Evolutionary conservation across 2,113 vertebrate genomes (phyloP), one percentile per base, ranked within the genome.

Genomic region (Boleophthalmus pectinirostris): DNA sequence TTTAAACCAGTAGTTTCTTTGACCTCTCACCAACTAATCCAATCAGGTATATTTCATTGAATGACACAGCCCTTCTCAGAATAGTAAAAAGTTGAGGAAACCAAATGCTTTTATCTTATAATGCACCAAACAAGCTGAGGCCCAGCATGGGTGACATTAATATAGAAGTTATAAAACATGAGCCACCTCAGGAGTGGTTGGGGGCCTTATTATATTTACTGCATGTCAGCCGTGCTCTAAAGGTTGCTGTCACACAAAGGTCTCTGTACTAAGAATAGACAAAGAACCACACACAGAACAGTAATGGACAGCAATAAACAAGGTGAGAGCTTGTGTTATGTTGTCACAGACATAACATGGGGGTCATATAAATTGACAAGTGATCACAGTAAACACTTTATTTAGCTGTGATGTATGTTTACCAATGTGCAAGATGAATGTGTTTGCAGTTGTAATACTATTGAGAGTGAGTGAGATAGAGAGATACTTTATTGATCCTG

Each of bases 201-300:
- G 65, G 12, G 65, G 6, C 66, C 51, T 71, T 53, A 51, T 25
- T 74, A 20, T 51, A 65, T 72, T 72, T 72, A 70, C 69, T 74
- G 43, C 54, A 54, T 78, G 77, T 68, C 65, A 78, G 16, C 78
- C 25, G 51, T 64, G 46, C 67, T 74, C 18, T 73, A 47, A 82
- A 83, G 64, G 77, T 78, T 83, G 77, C 71, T 75, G 68, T 63
- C 69, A 82, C 66, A 71, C 43, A 69, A 80, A 85, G 35, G 76
- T 84, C 33, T 74, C 70, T 77, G 47, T 29, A 43, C 70, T 79
- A 67, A 78, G 56, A 78, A 79, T 67, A 79, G 58, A 60, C 12
- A 68, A 66, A 56, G 23, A 46, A 70, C 61, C 53, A 51, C 23
- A 51, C 35, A 69, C 13, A 21, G 47, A 23, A 63, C 64, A 61